Conservation (phyloP, 1,140 invertebrate genomes). For the Diabrotica virgifera region DNA sequence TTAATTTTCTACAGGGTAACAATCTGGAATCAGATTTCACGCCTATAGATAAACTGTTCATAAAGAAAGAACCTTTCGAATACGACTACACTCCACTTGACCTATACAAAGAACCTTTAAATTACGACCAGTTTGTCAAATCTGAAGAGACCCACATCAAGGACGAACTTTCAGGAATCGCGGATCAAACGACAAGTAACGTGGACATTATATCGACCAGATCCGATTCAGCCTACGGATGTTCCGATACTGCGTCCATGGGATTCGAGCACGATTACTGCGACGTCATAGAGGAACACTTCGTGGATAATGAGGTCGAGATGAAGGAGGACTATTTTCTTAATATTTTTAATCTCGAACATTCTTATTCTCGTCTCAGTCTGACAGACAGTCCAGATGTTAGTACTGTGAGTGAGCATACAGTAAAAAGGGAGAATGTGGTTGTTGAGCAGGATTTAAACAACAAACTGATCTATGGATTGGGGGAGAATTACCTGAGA, state of each 20-base stretch:
- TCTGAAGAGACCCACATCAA: background rate
- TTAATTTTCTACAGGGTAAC: background rate
- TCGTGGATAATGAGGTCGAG: slow-evolving; percentile 16
- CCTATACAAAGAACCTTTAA: background rate
- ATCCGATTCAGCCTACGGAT: slow-evolving; percentile 10
- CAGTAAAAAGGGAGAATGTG: slow-evolving; percentile 5
- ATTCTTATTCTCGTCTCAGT: slow-evolving; percentile 31
- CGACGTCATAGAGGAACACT: slow-evolving; percentile 16
- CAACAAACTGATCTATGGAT: slow-evolving; percentile 28
- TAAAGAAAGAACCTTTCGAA: background rate
- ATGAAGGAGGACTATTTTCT: background rate
- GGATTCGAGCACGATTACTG: slow-evolving; percentile 37
- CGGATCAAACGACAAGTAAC: background rate
- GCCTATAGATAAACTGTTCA: background rate
- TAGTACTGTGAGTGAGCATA: background rate
- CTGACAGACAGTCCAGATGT: slow-evolving; percentile 13
- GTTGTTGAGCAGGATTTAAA: slow-evolving; percentile 10
- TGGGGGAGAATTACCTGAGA: slow-evolving; percentile 26
- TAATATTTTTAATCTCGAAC: slow-evolving; percentile 23
- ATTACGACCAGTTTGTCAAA: background rate
- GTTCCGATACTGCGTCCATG: slow-evolving; percentile 13
- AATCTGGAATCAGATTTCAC: background rate
- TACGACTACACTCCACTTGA: background rate
- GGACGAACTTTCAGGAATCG: background rate
- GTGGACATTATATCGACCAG: background rate